A percentile compares a stretch with the other conserved stretches of the same genome.
Evolutionary conservation across 2,888 invertebrate genomes (phyloP).

Genomic region (Zaprionus bogoriensis): DNA sequence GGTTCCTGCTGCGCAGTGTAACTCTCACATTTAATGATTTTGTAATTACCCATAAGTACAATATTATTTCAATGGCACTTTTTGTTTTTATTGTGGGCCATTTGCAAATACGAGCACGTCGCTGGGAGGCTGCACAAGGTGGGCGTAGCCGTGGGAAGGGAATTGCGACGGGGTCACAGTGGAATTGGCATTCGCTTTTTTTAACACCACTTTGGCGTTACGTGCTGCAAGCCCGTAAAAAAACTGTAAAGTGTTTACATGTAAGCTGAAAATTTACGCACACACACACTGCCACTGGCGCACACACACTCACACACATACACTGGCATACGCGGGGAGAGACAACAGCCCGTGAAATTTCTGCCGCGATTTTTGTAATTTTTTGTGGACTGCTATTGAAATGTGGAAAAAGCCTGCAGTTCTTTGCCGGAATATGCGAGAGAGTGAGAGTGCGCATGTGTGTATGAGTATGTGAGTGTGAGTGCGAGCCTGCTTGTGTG

Average conservation of each 20-base stretch:
- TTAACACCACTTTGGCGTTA: conserved; percentile 49
- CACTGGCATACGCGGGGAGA: conserved; percentile 1
- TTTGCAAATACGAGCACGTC: conserved; percentile 32
- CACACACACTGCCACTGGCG: not conserved
- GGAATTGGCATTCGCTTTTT: conserved; percentile 33
- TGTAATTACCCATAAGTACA: conserved; percentile 67
- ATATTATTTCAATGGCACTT: conserved; percentile 67
- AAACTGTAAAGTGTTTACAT: conserved; percentile 59
- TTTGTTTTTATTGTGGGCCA: conserved; percentile 37
- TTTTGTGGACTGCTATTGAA: conserved; percentile 59
- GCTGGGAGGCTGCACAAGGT: not conserved
- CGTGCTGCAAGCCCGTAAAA: conserved; percentile 42
- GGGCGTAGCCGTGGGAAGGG: not conserved
- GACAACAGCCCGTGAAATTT: conserved; percentile 33
- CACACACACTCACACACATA: not conserved
- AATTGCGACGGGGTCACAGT: not conserved
- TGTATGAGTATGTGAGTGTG: conserved; percentile 9
- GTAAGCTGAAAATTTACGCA: conserved; percentile 49
- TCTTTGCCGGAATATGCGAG: conserved; percentile 21
- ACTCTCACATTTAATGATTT: conserved; percentile 60
- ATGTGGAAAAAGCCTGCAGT: conserved; percentile 37
- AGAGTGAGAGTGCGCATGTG: conserved; percentile 1
- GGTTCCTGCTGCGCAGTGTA: conserved; percentile 3
- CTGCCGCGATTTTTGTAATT: conserved; percentile 29
- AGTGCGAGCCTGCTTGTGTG: conserved; percentile 2